phyloP scores from a whole-genome alignment of 2,888 invertebrate species.

The Polydrusus tereticollis region DNA sequence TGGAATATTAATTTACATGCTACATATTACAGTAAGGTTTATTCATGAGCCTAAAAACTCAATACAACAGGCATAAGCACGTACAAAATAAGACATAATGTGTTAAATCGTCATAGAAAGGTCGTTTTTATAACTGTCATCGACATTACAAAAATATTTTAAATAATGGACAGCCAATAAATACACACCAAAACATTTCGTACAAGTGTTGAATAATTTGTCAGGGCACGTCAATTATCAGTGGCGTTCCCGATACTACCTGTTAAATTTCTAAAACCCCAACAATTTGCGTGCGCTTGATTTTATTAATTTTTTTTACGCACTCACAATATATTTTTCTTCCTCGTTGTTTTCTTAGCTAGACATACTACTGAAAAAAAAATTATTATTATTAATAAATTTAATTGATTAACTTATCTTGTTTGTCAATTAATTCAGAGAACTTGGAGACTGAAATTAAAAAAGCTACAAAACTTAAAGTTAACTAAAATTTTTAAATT shows the following conservation, averaged over 20 bases:
- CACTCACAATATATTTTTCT: too few species aligned
- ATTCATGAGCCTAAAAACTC: slow-evolving; percentile 23
- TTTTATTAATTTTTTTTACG: too few species aligned
- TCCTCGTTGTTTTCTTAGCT: too few species aligned
- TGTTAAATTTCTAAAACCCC: not conserved
- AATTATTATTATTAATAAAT: too few species aligned
- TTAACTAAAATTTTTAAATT: too few species aligned
- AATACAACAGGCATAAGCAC: slow-evolving; percentile 8
- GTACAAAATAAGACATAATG: slow-evolving; percentile 16
- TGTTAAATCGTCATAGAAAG: slow-evolving; percentile 39
- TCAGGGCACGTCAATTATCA: slow-evolving; percentile 15
- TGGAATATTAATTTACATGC: too few species aligned
- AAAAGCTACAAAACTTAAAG: too few species aligned
- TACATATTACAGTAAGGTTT: not conserved
- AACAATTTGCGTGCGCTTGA: too few species aligned
- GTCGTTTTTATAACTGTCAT: slow-evolving; percentile 43
- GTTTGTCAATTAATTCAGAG: too few species aligned
- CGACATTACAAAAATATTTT: slow-evolving; percentile 46
- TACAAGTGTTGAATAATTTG: slow-evolving; percentile 46
- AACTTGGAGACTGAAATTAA: too few species aligned
- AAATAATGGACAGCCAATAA: slow-evolving; percentile 47
- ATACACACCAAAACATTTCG: slow-evolving; percentile 47
- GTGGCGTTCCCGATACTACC: not conserved
- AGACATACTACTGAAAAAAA: too few species aligned
- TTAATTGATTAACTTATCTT: too few species aligned